Base-by-base conservation (phyloP, 2,888 invertebrate species). In the Nemurella pictetii region DNA sequence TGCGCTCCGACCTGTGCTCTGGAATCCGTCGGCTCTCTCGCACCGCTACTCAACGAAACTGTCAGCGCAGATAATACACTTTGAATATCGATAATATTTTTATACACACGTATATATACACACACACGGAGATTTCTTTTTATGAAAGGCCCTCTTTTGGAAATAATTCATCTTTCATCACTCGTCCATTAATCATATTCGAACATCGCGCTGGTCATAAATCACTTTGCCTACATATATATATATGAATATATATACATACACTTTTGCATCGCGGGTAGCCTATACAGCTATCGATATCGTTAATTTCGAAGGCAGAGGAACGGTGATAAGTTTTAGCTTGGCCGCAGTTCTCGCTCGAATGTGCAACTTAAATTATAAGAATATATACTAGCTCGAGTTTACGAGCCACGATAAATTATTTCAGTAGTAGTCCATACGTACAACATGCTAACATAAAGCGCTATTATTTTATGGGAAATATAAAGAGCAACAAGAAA, bases 41-140 rank as follows among this genome's bases (percentile, higher is more conserved):
- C 20, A n/a, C 72, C 27, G 27, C 72, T 82, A 82, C 82, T 82
- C 82, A 36, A 82, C 82, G 72, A 82, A 81, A 82, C 82, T 82
- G 82, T 82, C 82, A 82, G 27, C 27, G 25, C 73, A 55, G 82
- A 82, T 72, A 82, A 72, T 82, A 82, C 82, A 82, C 82, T 72
- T 82, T 82, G 55, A 30, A 82, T 82, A 82, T 55, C 82, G 82
- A 82, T 82, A 82, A 82, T 82, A 82, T 72, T 82, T 82, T 81
- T 82, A 36, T 82, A 72, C 82, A 82, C 80, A n/a, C n/a, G n/a
- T n/a, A n/a, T 55, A 55, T 20, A 55, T 12, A 55, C 55, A 55
- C 5, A 55, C 35, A 35, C 5, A 81, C 55, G 35, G 36, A 36
- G 35, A 72, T 80, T 75, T 25, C 27, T 78, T 78, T 35, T 80